These are phyloP conservation scores for Heterotis niloticus DNA, from an alignment of 2,113 vertebrate genomes.

Conservation along the genomic window DNA sequence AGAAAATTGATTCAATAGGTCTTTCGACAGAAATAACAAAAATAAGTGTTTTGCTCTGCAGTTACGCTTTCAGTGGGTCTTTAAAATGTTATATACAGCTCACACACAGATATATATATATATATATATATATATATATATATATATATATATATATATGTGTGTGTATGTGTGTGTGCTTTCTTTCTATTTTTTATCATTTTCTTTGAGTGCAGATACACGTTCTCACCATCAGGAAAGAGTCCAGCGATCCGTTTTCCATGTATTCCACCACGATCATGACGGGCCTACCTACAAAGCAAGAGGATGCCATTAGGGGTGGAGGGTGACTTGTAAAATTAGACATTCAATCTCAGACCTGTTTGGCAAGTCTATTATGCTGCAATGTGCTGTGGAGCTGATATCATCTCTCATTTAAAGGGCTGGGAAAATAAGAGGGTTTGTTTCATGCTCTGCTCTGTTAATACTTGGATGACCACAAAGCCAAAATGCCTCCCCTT, in stretches of 20 bases:
- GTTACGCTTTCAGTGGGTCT: not conserved
- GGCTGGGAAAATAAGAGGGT: not conserved
- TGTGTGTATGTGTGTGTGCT: not conserved
- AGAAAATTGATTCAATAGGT: constrained; percentile 1
- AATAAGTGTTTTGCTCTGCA: not conserved
- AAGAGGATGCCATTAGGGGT: constrained; percentile 38
- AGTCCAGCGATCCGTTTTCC: constrained; percentile 91
- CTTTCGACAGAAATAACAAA: too few relatives aligned
- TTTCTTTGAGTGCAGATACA: not conserved
- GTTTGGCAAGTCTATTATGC: not conserved
- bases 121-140: too few relatives aligned
- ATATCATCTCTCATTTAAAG: not conserved
- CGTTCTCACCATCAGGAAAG: constrained; percentile 82
- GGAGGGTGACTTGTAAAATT: not conserved
- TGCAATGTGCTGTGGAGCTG: not conserved
- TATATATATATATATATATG: too few relatives aligned
- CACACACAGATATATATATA: too few relatives aligned
- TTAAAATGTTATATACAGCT: too few relatives aligned
- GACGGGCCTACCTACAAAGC: constrained; percentile 81
- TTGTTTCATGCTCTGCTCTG: not conserved
- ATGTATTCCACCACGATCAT: constrained; percentile 97
- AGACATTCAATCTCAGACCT: not conserved
- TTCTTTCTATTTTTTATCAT: not conserved
- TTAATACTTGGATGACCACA: not conserved
- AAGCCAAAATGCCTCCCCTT: not conserved